These are phyloP conservation scores for Ginglymostoma cirratum DNA, from an alignment of 2,113 vertebrate genomes.

Conservation along the genomic window DNA sequence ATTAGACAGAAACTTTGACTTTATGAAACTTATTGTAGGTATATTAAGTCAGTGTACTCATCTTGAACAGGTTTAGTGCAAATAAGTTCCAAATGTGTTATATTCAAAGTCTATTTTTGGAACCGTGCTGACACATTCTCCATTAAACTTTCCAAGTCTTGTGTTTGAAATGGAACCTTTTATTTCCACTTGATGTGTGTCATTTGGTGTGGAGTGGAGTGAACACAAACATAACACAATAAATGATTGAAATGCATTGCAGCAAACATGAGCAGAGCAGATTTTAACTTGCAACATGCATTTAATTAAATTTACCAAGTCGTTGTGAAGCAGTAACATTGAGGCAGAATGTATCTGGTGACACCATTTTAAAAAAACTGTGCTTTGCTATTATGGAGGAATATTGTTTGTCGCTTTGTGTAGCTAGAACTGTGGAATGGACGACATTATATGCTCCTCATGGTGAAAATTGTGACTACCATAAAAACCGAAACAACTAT, in stretches of 20 bases:
- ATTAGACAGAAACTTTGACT: not conserved
- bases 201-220: not conserved
- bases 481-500: no score
- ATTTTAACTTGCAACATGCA: not conserved
- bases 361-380: not conserved
- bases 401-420: no score
- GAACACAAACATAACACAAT: not conserved
- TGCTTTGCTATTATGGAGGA: not conserved
- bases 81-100: not conserved
- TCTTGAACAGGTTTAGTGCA: not conserved
- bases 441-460: no score
- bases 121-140: not conserved
- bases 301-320: not conserved
- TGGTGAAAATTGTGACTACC: no score
- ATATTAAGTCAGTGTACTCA: not conserved
- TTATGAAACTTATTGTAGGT: not conserved
- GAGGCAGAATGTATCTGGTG: not conserved
- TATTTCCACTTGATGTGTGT: conserved; percentile 12
- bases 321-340: not conserved
- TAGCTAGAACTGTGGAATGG: no score
- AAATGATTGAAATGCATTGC: not conserved
- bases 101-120: not conserved
- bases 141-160: not conserved
- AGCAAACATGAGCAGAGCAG: not conserved
- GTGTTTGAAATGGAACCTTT: not conserved